Conservation (phyloP, 1,140 invertebrate species). For the Drosophila kepulauana region DNA sequence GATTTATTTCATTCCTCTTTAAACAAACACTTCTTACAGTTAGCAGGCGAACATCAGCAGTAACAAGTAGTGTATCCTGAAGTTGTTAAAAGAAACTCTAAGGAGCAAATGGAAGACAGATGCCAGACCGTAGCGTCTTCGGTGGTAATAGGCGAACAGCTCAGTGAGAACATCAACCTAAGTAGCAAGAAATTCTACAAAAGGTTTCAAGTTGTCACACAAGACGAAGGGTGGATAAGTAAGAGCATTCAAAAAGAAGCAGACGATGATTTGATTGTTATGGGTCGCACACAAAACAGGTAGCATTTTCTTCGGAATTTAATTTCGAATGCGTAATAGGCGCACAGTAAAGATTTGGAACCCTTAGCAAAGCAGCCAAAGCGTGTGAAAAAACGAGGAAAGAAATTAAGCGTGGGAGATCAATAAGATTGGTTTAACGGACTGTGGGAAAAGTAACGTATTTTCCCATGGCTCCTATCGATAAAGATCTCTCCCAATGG, state of each 20-base stretch:
- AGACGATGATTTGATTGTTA: background rate
- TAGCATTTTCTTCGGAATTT: slow-evolving; percentile 1
- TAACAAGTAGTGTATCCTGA: background rate
- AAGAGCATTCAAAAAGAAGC: background rate
- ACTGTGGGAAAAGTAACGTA: slow-evolving; percentile 57
- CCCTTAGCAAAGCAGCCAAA: background rate
- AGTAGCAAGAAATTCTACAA: slow-evolving; percentile 17
- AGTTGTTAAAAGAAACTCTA: background rate
- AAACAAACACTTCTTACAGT: slow-evolving; percentile 42
- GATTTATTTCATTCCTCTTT: slow-evolving; percentile 4
- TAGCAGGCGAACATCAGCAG: slow-evolving; percentile 52
- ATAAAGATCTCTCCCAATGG: slow-evolving; percentile 31
- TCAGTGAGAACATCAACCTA: background rate
- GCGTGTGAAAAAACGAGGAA: slow-evolving; percentile 57
- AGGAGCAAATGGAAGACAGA: background rate
- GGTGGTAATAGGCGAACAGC: slow-evolving; percentile 18
- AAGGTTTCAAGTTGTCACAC: slow-evolving; percentile 54
- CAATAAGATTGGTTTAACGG: slow-evolving; percentile 10
- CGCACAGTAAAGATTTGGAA: background rate
- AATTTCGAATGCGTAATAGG: slow-evolving; percentile 3
- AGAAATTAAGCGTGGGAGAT: slow-evolving; percentile 66
- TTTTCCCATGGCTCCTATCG: slow-evolving; percentile 61
- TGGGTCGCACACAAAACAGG: background rate
- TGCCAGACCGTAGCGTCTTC: slow-evolving; percentile 26
- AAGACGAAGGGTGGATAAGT: slow-evolving; percentile 5